These are phyloP conservation scores for Chelidonichthys spinosus DNA, from an alignment of 2,797 vertebrate species.

Conservation along the genomic window DNA sequence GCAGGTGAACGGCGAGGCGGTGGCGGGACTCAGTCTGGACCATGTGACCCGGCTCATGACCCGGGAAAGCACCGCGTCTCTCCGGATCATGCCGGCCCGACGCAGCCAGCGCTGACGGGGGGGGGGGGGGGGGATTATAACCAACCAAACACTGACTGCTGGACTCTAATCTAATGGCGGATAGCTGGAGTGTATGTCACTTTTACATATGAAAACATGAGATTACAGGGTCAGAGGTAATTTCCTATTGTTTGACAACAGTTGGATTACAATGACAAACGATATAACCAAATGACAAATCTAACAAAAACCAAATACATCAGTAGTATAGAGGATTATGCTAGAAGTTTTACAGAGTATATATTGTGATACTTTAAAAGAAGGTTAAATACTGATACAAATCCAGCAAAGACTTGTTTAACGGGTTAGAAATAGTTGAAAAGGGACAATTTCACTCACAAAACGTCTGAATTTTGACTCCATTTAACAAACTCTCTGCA, in stretches of 20 bases:
- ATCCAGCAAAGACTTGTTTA: constrained; percentile 23
- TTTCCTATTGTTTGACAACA: constrained; percentile 14
- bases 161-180: constrained; percentile 22
- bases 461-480: not conserved
- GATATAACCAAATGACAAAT: constrained; percentile 7
- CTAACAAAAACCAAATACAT: constrained; percentile 10
- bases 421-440: not conserved
- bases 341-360: not conserved
- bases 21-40: constrained; percentile 88
- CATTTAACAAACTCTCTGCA: not conserved
- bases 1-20: constrained; percentile 91
- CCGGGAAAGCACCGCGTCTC: constrained; percentile 81
- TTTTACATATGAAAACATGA: constrained; percentile 13
- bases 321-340: not conserved
- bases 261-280: constrained; percentile 7
- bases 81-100: constrained; percentile 89
- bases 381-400: constrained; percentile 14
- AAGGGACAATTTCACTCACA: not conserved
- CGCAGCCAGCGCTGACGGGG: constrained; percentile 82
- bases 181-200: constrained; percentile 21
- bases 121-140: constrained; percentile 2
- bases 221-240: constrained; percentile 6
- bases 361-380: constrained; percentile 16
- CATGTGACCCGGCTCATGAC: constrained; percentile 89
- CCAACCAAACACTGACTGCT: constrained; percentile 15